Percentiles rank a stretch among this genome's conserved stretches.
Conservation (phyloP, 2,888 invertebrate genomes). For the Lampropteryx suffumata region DNA sequence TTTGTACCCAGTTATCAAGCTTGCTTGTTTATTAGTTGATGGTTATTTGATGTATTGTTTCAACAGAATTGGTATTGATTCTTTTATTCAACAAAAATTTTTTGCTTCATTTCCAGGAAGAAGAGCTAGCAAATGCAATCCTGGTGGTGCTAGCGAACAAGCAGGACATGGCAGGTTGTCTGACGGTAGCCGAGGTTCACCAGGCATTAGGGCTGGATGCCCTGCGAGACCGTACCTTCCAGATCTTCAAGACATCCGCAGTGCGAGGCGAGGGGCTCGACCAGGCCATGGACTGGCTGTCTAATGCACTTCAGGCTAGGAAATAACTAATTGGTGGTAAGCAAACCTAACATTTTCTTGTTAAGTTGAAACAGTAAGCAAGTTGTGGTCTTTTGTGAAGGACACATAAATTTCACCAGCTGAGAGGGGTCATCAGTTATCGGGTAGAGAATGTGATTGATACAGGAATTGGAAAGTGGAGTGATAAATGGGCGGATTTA, state of each 20-base stretch:
- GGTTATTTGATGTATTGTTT: too few relatives aligned
- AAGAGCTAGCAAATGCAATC: slow-evolving; percentile 97
- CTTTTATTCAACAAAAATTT: background rate
- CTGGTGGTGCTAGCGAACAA: slow-evolving; percentile 99
- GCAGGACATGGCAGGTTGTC: slow-evolving; percentile 99
- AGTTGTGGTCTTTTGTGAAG: too few relatives aligned
- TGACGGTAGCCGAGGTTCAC: slow-evolving; percentile 98
- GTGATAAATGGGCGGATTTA: too few relatives aligned
- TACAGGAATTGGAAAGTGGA: too few relatives aligned
- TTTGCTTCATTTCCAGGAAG: slow-evolving; percentile 86
- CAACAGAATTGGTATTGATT: too few relatives aligned
- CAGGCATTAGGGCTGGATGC: slow-evolving; percentile 97
- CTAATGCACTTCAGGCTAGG: slow-evolving; percentile 93
- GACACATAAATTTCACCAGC: too few relatives aligned
- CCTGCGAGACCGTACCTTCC: slow-evolving; percentile 98
- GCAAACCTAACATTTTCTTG: too few relatives aligned
- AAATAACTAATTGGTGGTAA: slow-evolving; percentile 84
- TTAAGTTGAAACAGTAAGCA: too few relatives aligned
- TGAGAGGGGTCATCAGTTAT: too few relatives aligned
- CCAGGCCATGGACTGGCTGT: slow-evolving; percentile 99
- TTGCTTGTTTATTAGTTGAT: too few relatives aligned
- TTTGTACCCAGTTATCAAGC: too few relatives aligned
- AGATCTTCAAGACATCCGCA: slow-evolving; percentile 99
- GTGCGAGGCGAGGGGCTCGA: slow-evolving; percentile 99
- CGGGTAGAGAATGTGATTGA: too few relatives aligned